Conservation (phyloP, 2,888 invertebrate genomes). For the Elysia crispata region DNA sequence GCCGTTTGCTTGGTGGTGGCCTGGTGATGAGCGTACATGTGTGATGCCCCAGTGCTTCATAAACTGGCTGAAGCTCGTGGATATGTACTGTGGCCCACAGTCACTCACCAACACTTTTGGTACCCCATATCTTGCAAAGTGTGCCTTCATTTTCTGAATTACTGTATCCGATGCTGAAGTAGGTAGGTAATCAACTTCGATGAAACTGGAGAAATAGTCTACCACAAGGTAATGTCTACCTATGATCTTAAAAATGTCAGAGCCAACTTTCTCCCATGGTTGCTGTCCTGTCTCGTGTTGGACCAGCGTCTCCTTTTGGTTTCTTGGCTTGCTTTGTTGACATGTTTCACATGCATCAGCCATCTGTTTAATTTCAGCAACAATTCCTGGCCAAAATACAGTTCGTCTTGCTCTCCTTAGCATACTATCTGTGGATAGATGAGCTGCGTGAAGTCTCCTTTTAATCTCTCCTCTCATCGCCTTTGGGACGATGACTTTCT, state of each 20-base stretch:
- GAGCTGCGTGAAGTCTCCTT: constrained; percentile 45
- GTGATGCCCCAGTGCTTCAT: constrained; percentile 23
- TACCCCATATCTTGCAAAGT: constrained; percentile 51
- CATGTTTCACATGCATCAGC: constrained; percentile 23
- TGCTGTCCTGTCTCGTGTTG: neutral
- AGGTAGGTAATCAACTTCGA: constrained; percentile 52
- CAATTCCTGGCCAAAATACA: constrained; percentile 24
- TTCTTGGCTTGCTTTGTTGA: neutral
- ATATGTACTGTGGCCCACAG: constrained; percentile 40
- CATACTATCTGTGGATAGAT: constrained; percentile 51
- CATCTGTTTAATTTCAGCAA: constrained; percentile 21
- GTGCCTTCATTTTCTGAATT: constrained; percentile 52
- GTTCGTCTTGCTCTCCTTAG: constrained; percentile 36
- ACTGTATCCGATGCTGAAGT: constrained; percentile 49
- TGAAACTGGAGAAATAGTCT: neutral
- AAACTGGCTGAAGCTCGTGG: constrained; percentile 38
- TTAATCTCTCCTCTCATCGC: constrained; percentile 41
- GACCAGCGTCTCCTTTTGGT: constrained; percentile 10
- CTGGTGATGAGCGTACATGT: constrained; percentile 32
- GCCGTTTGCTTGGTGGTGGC: constrained; percentile 32
- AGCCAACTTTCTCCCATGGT: neutral
- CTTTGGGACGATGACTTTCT: constrained; percentile 40
- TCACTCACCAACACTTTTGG: constrained; percentile 41
- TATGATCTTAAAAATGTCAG: neutral
- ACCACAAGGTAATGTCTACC: constrained; percentile 49